Evolutionary conservation across 1,140 invertebrate species (phyloP), one percentile per base, ranked within the genome.

Genomic region (Pentalonia nigronervosa): DNA sequence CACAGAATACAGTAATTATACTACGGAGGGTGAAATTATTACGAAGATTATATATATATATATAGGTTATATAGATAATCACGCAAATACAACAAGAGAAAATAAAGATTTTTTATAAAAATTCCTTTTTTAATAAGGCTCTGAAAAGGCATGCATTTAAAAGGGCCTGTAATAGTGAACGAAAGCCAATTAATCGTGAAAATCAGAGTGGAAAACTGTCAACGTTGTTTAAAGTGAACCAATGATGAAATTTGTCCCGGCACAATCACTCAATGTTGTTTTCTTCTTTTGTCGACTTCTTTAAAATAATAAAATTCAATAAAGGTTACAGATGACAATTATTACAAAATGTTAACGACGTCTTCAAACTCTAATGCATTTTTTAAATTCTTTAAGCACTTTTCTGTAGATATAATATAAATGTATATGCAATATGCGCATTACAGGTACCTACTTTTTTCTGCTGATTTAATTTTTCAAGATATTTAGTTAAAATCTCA

Each of bases 231-330:
- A 21, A 50, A 34, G 47, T 9, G n/a, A 34, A 88, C 30, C 86
- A 47, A 21, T 87, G 30, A 87, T 30, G 2, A 50, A 84, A 88
- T 34, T 50, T 53, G 87, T 88, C 25, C 45, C 6, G 83, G 41
- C 25, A 83, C 34, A 83, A n/a, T 48, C 7, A n/a, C 47, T 20
- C 47, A n/a, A 88, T 34, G 34, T 88, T 53, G 25, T 17, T 88
- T 88, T 88, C 17, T 88, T 88, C 45, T 86, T 30, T 83, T 36
- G 34, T 21, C 76, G 76, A 36, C 34, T 83, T 83, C 34, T 86
- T 47, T 86, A 47, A 86, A 47, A 86, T 86, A 30, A 47, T 86
- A 25, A 86, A 86, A 86, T 25, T 86, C 84, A 86, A 47, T 86
- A 25, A 45, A 47, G 11, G 25, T 47, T n/a, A 84, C 83, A 41